Evolutionary conservation across 2,797 vertebrate species (phyloP).

Genomic region (Pseudopleuronectes americanus): DNA sequence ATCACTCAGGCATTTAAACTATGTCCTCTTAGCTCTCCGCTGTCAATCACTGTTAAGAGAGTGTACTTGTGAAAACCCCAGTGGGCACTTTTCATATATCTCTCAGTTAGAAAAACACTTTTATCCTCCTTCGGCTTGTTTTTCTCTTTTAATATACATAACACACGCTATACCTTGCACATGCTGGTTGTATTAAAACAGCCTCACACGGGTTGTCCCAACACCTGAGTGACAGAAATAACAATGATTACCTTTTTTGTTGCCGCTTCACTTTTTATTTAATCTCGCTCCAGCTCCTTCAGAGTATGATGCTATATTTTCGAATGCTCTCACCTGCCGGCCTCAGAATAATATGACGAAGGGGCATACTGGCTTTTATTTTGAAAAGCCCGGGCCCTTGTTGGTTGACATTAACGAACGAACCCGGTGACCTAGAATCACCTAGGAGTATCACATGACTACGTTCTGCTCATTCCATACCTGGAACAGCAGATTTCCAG

Average conservation of each 20-base stretch:
- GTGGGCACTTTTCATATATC: background rate
- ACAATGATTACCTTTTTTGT: slow-evolving; percentile 57
- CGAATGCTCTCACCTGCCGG: background rate
- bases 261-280: slow-evolving; percentile 47
- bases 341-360: no score
- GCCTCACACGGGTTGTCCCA: no score
- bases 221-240: slow-evolving; percentile 42
- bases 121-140: background rate
- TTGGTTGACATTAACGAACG: slow-evolving; percentile 16
- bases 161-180: background rate
- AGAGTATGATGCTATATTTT: slow-evolving; percentile 24
- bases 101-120: no score
- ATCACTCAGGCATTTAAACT: slow-evolving; percentile 56
- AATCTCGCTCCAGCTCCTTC: slow-evolving; percentile 17
- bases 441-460: background rate
- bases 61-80: slow-evolving; percentile 18
- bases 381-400: slow-evolving; percentile 17
- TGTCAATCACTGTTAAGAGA: slow-evolving; percentile 53
- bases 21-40: slow-evolving; percentile 46
- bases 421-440: slow-evolving; percentile 20
- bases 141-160: slow-evolving; percentile 8
- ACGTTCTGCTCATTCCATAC: background rate
- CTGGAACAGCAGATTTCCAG: background rate
- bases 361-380: background rate
- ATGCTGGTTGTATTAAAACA: no score